Conservation (phyloP, 2,113 vertebrate species). For the Psettodes erumei region DNA sequence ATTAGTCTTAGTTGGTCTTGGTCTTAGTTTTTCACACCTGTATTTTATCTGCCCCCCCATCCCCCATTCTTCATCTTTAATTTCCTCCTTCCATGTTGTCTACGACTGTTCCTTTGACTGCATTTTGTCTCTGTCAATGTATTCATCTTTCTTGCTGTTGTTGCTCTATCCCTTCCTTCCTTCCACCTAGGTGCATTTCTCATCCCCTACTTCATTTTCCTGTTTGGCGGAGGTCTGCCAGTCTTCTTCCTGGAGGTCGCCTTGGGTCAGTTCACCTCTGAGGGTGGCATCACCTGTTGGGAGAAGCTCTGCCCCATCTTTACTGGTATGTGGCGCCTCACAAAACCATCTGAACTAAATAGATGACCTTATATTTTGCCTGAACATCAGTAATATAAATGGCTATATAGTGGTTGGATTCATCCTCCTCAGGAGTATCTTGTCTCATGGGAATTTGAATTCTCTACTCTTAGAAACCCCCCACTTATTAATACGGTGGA, state of each 20-base stretch:
- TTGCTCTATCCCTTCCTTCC: not conserved
- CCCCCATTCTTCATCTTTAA: not conserved
- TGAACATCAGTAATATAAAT: not conserved
- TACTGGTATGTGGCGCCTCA: slow-evolving; percentile 85
- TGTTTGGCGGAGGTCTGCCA: slow-evolving; percentile 97
- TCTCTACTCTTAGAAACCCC: too few relatives aligned
- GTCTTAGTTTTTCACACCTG: not conserved
- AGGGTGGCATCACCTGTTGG: slow-evolving; percentile 99
- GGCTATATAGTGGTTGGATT: too few relatives aligned
- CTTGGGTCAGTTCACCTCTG: slow-evolving; percentile 97
- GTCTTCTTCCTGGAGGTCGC: slow-evolving; percentile 99
- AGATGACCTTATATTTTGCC: not conserved
- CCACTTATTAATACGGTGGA: too few relatives aligned
- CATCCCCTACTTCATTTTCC: slow-evolving; percentile 99
- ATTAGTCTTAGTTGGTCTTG: too few relatives aligned
- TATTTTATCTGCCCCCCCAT: not conserved
- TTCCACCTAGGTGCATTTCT: slow-evolving; percentile 93
- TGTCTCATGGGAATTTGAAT: too few relatives aligned
- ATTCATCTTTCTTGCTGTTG: not conserved
- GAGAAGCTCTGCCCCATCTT: slow-evolving; percentile 98
- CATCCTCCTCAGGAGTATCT: too few relatives aligned
- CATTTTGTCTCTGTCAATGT: too few relatives aligned
- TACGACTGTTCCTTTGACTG: not conserved
- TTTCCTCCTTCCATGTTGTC: not conserved
- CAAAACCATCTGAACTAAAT: not conserved